Evolutionary conservation across 1,140 invertebrate species (phyloP).

Genomic region (Drosophila tani): DNA sequence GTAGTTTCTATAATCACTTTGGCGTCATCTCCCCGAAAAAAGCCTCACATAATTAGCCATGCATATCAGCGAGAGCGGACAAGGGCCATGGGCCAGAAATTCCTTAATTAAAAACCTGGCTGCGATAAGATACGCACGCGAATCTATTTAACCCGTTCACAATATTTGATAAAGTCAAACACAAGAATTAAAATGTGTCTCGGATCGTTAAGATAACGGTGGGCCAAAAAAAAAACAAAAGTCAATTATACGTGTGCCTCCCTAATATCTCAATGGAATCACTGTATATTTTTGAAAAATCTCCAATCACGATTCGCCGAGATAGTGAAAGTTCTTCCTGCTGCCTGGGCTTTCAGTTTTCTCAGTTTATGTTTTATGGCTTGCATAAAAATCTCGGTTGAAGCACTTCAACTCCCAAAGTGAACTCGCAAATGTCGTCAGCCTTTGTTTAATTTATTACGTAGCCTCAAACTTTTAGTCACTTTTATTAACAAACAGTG

Average conservation of each 20-base stretch:
- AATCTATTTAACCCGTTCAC: slow-evolving; percentile 21
- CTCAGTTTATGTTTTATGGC: slow-evolving; percentile 11
- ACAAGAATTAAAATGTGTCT: slow-evolving; percentile 66
- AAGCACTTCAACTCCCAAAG: slow-evolving; percentile 25
- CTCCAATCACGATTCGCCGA: slow-evolving; percentile 15
- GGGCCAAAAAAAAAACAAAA: not conserved
- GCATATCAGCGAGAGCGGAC: slow-evolving; percentile 32
- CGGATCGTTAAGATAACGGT: slow-evolving; percentile 49
- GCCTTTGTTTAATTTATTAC: slow-evolving; percentile 64
- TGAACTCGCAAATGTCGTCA: slow-evolving; percentile 48
- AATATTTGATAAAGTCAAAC: slow-evolving; percentile 49
- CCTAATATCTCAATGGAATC: slow-evolving; percentile 13
- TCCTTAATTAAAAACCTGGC: slow-evolving; percentile 46
- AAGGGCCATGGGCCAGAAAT: slow-evolving; percentile 31
- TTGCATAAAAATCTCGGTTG: slow-evolving; percentile 34
- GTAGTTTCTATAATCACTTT: slow-evolving; percentile 17
- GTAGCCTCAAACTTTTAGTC: slow-evolving; percentile 29
- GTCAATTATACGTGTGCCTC: slow-evolving; percentile 23
- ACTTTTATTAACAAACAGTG: slow-evolving; percentile 29
- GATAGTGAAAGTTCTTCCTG: slow-evolving; percentile 49
- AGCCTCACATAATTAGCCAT: slow-evolving; percentile 36
- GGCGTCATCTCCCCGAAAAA: slow-evolving; percentile 24
- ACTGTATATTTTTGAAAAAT: slow-evolving; percentile 24
- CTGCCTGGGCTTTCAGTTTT: slow-evolving; percentile 10
- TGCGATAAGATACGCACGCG: slow-evolving; percentile 35